phyloP scores from a whole-genome alignment of 1,140 invertebrate genomes.

The Drosophila tristis region DNA sequence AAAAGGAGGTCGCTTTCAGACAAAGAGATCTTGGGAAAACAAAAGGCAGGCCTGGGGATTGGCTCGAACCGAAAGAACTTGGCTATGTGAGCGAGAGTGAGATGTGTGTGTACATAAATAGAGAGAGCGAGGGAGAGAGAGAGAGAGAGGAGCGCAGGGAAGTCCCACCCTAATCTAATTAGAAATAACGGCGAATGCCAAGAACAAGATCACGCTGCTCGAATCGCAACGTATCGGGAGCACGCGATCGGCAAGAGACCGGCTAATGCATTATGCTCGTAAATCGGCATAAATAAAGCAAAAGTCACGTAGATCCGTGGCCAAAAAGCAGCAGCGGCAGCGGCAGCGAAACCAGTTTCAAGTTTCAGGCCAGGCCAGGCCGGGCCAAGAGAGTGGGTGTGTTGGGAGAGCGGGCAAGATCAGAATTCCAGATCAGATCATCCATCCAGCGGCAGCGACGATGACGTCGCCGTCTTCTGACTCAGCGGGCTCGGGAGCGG shows the following conservation, averaged over 20 bases:
- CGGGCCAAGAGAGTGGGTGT: neutral
- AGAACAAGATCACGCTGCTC: slow-evolving; percentile 34
- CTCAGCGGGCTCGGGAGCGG: slow-evolving; percentile 13
- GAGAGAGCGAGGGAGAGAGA: slow-evolving; percentile 1
- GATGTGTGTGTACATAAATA: neutral
- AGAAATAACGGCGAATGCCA: slow-evolving; percentile 46
- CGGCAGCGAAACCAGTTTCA: slow-evolving; percentile 34
- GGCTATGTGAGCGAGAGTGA: neutral
- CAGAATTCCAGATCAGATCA: slow-evolving; percentile 50
- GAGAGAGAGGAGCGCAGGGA: slow-evolving; percentile 8
- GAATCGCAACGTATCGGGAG: neutral
- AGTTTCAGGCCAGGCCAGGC: too few species aligned
- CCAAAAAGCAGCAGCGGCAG: slow-evolving; percentile 20
- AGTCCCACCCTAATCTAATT: slow-evolving; percentile 64
- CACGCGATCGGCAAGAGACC: slow-evolving; percentile 61
- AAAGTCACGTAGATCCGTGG: slow-evolving; percentile 42
- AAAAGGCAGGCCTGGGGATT: slow-evolving; percentile 49
- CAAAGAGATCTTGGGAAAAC: slow-evolving; percentile 23
- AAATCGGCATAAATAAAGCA: slow-evolving; percentile 50
- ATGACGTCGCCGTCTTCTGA: slow-evolving; percentile 34
- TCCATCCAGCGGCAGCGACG: slow-evolving; percentile 9
- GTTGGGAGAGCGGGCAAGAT: neutral
- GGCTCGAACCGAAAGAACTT: slow-evolving; percentile 19
- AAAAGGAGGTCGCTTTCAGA: slow-evolving; percentile 69
- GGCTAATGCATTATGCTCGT: slow-evolving; percentile 36